Percentiles rank a stretch among this genome's conserved stretches.
phyloP scores from a whole-genome alignment of 2,113 vertebrate genomes.

The Sander lucioperca region DNA sequence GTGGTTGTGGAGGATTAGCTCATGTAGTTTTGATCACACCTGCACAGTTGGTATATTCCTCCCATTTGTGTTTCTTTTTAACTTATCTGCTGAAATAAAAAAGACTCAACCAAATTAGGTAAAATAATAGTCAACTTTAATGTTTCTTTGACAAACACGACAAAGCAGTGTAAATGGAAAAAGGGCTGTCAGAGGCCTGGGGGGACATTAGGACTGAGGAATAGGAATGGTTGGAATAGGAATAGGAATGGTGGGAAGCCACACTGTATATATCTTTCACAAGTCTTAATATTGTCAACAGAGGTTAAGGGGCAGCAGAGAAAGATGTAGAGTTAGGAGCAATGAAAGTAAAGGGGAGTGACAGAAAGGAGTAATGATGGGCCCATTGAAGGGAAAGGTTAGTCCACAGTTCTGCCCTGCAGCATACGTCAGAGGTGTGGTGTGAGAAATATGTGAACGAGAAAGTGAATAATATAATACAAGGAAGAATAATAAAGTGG shows the following conservation, averaged over 20 bases:
- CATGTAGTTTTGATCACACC: background rate
- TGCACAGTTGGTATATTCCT: background rate
- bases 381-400: slow-evolving; percentile 62
- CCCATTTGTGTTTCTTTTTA: background rate
- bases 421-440: slow-evolving; percentile 36
- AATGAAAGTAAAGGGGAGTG: slow-evolving; percentile 32
- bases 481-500: slow-evolving; percentile 61
- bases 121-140: slow-evolving; percentile 23
- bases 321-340: slow-evolving; percentile 55
- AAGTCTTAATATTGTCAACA: slow-evolving; percentile 58
- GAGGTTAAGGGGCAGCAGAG: slow-evolving; percentile 59
- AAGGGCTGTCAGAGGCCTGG: slow-evolving; percentile 23
- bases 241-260: slow-evolving; percentile 37
- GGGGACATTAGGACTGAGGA: slow-evolving; percentile 46
- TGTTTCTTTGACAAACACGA: slow-evolving; percentile 41
- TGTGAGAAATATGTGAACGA: slow-evolving; percentile 58
- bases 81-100: slow-evolving; percentile 3
- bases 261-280: slow-evolving; percentile 46
- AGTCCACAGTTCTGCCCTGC: slow-evolving; percentile 44
- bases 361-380: slow-evolving; percentile 54
- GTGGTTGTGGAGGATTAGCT: background rate
- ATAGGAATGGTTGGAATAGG: slow-evolving; percentile 45
- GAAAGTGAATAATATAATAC: slow-evolving; percentile 70
- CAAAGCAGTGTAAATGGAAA: slow-evolving; percentile 45
- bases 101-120: background rate